These are phyloP conservation scores for Mimas tiliae DNA, from an alignment of 2,888 invertebrate genomes.

Conservation along the genomic window DNA sequence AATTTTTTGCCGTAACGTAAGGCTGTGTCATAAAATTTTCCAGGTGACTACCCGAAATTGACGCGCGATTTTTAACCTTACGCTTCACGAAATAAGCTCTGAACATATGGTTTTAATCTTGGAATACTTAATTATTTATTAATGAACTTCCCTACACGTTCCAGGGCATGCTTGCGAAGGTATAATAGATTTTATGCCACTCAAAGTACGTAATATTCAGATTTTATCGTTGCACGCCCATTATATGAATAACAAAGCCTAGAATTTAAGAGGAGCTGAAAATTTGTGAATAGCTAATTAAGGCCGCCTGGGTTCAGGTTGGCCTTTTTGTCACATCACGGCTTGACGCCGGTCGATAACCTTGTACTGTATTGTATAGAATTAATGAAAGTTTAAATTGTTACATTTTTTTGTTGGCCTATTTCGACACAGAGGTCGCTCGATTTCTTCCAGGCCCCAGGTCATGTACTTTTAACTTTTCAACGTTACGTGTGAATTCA, in stretches of 20 bases:
- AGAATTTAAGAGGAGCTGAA: conserved; percentile 26
- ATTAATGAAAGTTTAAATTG: conserved; percentile 11
- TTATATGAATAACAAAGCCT: conserved; percentile 26
- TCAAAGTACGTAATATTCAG: conserved; percentile 25
- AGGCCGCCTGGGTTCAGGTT: conserved; percentile 10
- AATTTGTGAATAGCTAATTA: conserved; percentile 27
- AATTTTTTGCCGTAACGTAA: conserved; percentile 24
- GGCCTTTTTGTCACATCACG: conserved; percentile 22
- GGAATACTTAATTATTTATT: conserved; percentile 26
- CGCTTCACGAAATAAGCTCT: conserved; percentile 1
- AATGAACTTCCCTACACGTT: conserved; percentile 27
- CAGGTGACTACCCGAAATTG: conserved; percentile 8
- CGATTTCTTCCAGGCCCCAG: no score
- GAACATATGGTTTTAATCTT: conserved; percentile 19
- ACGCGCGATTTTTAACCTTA: conserved; percentile 13
- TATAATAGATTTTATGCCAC: conserved; percentile 25
- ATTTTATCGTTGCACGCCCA: conserved; percentile 23
- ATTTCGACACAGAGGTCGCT: background rate
- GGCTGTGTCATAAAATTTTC: conserved; percentile 27
- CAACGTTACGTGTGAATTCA: no score
- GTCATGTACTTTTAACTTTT: no score
- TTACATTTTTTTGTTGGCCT: background rate
- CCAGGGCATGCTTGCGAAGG: conserved; percentile 11
- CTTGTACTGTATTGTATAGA: background rate
- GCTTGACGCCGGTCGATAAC: conserved; percentile 9